Evolutionary conservation across 1,140 invertebrate species (phyloP), one percentile per base, ranked within the genome.

Genomic region (Neodiprion fabricii): DNA sequence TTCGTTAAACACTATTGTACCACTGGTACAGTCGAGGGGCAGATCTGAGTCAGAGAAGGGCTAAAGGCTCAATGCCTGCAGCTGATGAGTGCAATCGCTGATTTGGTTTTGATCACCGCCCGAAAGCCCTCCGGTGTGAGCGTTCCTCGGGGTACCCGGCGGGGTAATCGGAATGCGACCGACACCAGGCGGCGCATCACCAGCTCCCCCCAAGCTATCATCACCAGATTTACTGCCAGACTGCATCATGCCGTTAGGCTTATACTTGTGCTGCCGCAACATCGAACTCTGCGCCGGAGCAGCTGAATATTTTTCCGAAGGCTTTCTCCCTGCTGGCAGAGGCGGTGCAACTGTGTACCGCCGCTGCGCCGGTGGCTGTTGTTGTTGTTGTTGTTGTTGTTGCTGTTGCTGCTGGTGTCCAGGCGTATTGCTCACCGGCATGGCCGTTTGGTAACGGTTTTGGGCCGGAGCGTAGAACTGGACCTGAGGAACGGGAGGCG

Each of bases 51-150:
- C n/a, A 5, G 72, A 40, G 50, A 73, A 69, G 17, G 47, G 76
- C 86, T 76, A 88, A 65, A 87, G 78, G 72, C 76, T 85, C 28
- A 88, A 84, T 48, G 85, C 80, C 78, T 88, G 86, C 78, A 89
- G 83, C 67, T 87, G 86, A 84, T 88, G 87, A 81, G 87, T 88
- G 78, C 85, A 74, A 17, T 88, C 87, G 74, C 76, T 82, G 17
- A 88, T 77, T 70, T 85, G 84, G 78, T 79, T 82, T 61, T 83
- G 82, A 74, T 87, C 83, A 23, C 77, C 76, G 1, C 66, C 21
- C 1, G 14, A 65, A 11, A 3, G 66, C 5, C 53, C 53, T 9
- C 11, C 11, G 67, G 81, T 77, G 14, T 67, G 66, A 2, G 74
- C 53, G 70, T 80, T 80, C 14, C 83, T 77, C 0, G 86, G 85